Percentiles rank a stretch among this genome's conserved stretches.
phyloP scores from a whole-genome alignment of 2,888 invertebrate species.

The Celastrina argiolus region DNA sequence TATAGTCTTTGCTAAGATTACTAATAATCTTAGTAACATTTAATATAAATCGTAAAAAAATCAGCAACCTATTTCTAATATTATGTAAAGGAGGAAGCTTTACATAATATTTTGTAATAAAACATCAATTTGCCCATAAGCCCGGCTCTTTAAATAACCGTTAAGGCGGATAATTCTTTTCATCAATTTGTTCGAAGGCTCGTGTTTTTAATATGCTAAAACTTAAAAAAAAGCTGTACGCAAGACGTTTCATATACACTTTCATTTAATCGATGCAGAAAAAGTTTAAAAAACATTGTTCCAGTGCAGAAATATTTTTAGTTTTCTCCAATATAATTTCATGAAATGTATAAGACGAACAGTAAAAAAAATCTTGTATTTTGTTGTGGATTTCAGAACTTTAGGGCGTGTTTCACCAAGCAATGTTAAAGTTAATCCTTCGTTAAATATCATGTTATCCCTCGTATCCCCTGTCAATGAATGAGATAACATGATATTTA shows the following conservation, averaged over 20 bases:
- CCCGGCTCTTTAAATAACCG: constrained; percentile 27
- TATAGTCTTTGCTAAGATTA: too few relatives aligned
- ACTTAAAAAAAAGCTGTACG: background rate
- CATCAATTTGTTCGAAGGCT: constrained; percentile 62
- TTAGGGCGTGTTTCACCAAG: too few relatives aligned
- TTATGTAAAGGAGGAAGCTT: background rate
- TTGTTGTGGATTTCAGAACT: too few relatives aligned
- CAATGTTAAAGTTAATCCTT: too few relatives aligned
- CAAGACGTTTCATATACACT: background rate
- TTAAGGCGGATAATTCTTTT: constrained; percentile 34
- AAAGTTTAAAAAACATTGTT: background rate
- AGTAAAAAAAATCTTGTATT: too few relatives aligned
- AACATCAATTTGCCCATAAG: constrained; percentile 21
- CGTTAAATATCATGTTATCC: too few relatives aligned
- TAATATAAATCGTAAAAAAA: background rate
- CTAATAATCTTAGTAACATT: background rate
- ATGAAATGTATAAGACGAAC: too few relatives aligned
- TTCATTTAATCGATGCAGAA: background rate
- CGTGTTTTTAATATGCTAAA: constrained; percentile 59
- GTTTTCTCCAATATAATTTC: too few relatives aligned
- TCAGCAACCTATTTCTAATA: background rate
- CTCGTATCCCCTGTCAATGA: too few relatives aligned
- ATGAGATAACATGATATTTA: too few relatives aligned
- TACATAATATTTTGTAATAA: constrained; percentile 19
- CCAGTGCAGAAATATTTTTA: too few relatives aligned